phyloP scores from a whole-genome alignment of 1,140 invertebrate genomes.

The Penaeus indicus region DNA sequence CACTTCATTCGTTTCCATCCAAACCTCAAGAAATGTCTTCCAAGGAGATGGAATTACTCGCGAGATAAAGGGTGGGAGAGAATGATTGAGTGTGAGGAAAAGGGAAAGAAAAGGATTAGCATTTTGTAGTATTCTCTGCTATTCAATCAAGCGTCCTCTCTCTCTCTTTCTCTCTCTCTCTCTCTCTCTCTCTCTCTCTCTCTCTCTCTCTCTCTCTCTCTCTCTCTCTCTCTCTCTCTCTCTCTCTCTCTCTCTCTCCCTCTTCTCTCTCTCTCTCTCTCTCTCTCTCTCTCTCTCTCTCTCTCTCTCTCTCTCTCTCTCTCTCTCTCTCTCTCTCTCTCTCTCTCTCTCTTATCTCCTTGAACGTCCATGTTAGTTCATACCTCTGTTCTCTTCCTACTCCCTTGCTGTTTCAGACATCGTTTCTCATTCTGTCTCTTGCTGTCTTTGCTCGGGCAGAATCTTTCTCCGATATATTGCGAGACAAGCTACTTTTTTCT shows the following conservation, averaged over 20 bases:
- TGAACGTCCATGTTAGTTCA: too few species aligned
- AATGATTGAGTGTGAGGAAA: neutral
- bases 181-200: slow-evolving; percentile 27
- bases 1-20: too few species aligned
- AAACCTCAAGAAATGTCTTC: too few species aligned
- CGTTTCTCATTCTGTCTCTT: too few species aligned
- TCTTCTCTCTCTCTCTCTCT: neutral
- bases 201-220: neutral
- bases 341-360: neutral
- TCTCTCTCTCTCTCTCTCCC: neutral
- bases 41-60: too few species aligned
- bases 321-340: too few species aligned
- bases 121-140: neutral
- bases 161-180: neutral
- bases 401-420: too few species aligned
- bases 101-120: neutral
- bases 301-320: neutral
- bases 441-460: too few species aligned
- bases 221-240: neutral
- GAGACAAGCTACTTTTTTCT: too few species aligned
- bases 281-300: neutral
- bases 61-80: neutral
- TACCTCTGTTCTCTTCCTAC: too few species aligned
- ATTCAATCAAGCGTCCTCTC: slow-evolving; percentile 4
- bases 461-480: too few species aligned